These are phyloP conservation scores for Metalampra italica DNA, from an alignment of 2,888 invertebrate genomes.

Conservation along the genomic window DNA sequence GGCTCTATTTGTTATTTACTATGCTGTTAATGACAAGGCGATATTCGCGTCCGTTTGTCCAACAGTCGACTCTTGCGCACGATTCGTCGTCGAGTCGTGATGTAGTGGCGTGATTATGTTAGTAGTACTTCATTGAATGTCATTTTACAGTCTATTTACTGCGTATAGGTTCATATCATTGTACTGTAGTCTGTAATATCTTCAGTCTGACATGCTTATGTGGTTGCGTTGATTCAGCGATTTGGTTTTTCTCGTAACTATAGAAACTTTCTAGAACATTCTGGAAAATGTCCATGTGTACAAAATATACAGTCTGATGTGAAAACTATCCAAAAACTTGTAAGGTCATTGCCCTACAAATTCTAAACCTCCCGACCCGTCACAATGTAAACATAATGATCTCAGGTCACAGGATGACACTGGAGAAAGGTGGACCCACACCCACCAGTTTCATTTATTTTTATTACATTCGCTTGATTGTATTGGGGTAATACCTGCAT, in stretches of 20 bases:
- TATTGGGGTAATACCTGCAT: neutral
- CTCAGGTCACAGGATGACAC: neutral
- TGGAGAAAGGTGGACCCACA: neutral
- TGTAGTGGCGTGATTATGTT: slow-evolving; percentile 1
- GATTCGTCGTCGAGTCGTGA: slow-evolving; percentile 7
- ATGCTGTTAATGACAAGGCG: slow-evolving; percentile 4
- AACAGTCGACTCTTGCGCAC: slow-evolving; percentile 6
- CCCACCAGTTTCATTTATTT: neutral
- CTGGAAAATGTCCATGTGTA: no score
- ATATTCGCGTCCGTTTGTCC: neutral
- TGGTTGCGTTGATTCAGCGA: no score
- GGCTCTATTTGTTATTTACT: neutral
- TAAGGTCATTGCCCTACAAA: neutral
- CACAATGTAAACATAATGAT: slow-evolving; percentile 7
- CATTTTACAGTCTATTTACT: neutral
- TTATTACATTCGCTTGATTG: neutral
- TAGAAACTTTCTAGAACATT: no score
- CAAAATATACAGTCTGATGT: no score
- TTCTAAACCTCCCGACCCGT: slow-evolving; percentile 1
- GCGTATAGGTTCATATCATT: neutral
- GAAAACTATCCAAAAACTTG: neutral
- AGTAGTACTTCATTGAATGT: neutral
- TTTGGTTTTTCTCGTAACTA: no score
- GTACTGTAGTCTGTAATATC: neutral
- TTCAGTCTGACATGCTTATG: no score